Evolutionary conservation across 2,888 invertebrate genomes (phyloP).

Genomic region (Luffia ferchaultella): DNA sequence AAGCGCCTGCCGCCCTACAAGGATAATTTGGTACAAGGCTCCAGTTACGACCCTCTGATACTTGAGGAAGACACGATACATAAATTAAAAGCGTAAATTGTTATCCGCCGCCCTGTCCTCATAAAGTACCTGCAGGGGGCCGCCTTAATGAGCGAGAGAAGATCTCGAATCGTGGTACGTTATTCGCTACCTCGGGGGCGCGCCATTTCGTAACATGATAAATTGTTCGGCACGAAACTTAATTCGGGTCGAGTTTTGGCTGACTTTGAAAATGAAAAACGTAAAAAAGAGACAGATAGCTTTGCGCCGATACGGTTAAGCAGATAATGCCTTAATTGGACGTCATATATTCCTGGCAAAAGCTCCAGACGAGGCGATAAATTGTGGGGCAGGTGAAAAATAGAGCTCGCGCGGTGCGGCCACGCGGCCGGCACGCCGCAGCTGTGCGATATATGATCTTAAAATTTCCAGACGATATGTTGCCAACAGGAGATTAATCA

Average conservation of each 20-base stretch:
- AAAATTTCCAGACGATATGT: constrained; percentile 11
- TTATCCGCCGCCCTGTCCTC: not conserved
- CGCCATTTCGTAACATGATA: not conserved
- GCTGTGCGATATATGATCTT: constrained; percentile 4
- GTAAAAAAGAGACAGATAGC: not conserved
- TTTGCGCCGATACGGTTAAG: constrained; percentile 1
- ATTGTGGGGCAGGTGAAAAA: constrained; percentile 43
- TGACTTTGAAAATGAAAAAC: not conserved
- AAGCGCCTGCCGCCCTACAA: not conserved
- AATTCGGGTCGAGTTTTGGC: not conserved
- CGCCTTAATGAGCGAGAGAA: not conserved
- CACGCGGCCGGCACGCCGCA: not conserved
- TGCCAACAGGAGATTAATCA: constrained; percentile 13
- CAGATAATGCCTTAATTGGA: constrained; percentile 5
- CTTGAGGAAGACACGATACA: not conserved
- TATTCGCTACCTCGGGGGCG: not conserved
- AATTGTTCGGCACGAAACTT: not conserved
- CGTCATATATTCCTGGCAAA: constrained; percentile 25
- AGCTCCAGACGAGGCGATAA: constrained; percentile 34
- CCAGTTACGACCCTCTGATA: not conserved
- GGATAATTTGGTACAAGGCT: not conserved
- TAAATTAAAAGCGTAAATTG: not conserved
- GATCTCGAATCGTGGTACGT: not conserved
- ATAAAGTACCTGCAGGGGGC: not conserved
- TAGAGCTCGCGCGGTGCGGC: constrained; percentile 23